Base-by-base conservation (phyloP, 2,113 vertebrate genomes). In the Octodon degus region DNA sequence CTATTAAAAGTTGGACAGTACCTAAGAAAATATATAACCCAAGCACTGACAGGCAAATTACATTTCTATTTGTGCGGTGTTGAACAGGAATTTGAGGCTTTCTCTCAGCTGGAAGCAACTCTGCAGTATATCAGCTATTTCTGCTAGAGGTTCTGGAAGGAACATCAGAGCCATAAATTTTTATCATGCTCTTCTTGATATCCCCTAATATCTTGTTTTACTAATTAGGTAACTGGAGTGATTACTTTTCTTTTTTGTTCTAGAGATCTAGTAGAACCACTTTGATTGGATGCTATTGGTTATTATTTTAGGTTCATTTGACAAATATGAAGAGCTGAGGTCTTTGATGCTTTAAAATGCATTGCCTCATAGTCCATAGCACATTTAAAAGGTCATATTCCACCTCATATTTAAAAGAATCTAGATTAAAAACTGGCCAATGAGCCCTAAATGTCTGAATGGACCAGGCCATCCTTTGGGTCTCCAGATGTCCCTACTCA, bases 1-100 rank as follows among this genome's bases (percentile, higher is more conserved):
- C 8, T 20, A 80, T 90, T 97, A 95, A 95, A 93, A 74, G 83
- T 90, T 90, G 43, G 50, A 89, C 94, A 11, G 24, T 22, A 60
- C 25, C 7, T 81, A 92, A 63, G 53, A 40, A 91, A 86, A 93
- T 87, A 68, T 37, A 70, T 70, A 93, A 72, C 4, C 5, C 13
- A 86, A 70, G 1, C 0, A 47, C 24, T 85, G 60, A 47, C 13
- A 84, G 86, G 62, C 16, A 87, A 40, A 1, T 70, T 90, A 70
- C 1, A 88, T 89, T 5, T 24, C 13, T 16, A 63, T 5, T 40
- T 47, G 8, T 27, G 30, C 9, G 60, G 2, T 37, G 13, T 19
- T 87, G 76, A 89, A 55, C 14, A 77, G 27, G 22, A 90, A 90
- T 37, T 72, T 88, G 50, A 88, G 9, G 34, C 25, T 10, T n/a